Evolutionary conservation across 2,888 invertebrate genomes (phyloP).

Genomic region (Yponomeuta evonymella): DNA sequence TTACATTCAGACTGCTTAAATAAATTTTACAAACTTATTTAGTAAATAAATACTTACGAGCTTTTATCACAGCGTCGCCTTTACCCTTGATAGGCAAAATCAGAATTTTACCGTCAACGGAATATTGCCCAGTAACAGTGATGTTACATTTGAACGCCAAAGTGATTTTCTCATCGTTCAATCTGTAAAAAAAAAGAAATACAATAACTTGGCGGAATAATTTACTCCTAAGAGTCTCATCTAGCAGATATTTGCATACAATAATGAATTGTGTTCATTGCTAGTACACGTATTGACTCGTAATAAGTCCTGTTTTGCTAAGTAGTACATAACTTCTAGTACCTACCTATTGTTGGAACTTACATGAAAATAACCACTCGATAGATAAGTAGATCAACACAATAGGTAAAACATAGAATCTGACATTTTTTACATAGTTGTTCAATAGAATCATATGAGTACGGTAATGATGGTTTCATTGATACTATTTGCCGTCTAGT

Average conservation of each 20-base stretch:
- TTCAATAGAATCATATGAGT: too few relatives aligned
- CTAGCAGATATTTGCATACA: slow-evolving; percentile 35
- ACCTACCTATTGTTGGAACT: not conserved
- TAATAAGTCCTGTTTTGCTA: not conserved
- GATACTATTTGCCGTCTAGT: too few relatives aligned
- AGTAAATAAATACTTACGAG: slow-evolving; percentile 48
- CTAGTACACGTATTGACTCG: not conserved
- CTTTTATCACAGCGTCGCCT: slow-evolving; percentile 57
- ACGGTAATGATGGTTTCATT: too few relatives aligned
- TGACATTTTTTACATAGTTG: not conserved
- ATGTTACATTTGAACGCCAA: slow-evolving; percentile 52
- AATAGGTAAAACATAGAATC: not conserved
- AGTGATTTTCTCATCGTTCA: slow-evolving; percentile 43
- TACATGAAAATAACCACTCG: not conserved
- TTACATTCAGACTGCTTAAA: too few relatives aligned
- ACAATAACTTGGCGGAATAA: slow-evolving; percentile 13
- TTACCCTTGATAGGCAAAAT: slow-evolving; percentile 70
- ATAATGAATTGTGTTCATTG: slow-evolving; percentile 25
- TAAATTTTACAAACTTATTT: too few relatives aligned
- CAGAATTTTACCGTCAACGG: slow-evolving; percentile 63
- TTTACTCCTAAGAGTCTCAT: slow-evolving; percentile 13
- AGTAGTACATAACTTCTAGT: not conserved
- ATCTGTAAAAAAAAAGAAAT: slow-evolving; percentile 35
- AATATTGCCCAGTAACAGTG: slow-evolving; percentile 60
- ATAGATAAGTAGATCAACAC: not conserved